Evolutionary conservation across 2,888 invertebrate species (phyloP).

Genomic region (Lithophane leautieri): DNA sequence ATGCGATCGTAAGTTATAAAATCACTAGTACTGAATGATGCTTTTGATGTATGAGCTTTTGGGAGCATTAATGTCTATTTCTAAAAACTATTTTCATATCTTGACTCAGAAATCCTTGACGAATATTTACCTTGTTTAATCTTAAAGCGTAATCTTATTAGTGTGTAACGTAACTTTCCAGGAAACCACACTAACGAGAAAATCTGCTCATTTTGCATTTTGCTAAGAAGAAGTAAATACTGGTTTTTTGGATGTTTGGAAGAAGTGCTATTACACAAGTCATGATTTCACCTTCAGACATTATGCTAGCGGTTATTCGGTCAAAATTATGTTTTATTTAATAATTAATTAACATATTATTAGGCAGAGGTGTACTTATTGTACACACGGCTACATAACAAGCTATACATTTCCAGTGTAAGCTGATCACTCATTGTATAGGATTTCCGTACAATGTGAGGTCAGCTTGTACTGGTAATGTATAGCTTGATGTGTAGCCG

Average conservation of each 20-base stretch:
- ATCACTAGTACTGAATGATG: background rate
- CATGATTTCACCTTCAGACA: background rate
- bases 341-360: background rate
- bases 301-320: background rate
- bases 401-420: too few relatives aligned
- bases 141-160: constrained; percentile 1
- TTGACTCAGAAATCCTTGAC: background rate
- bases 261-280: background rate
- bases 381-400: background rate
- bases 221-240: background rate
- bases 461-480: too few relatives aligned
- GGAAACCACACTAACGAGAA: background rate
- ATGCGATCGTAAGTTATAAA: background rate
- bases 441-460: too few relatives aligned
- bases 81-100: background rate
- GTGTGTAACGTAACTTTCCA: background rate
- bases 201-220: constrained; percentile 5
- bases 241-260: background rate
- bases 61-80: background rate
- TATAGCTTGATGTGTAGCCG: too few relatives aligned
- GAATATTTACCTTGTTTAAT: constrained; percentile 3
- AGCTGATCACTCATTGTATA: too few relatives aligned
- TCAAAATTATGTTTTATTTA: background rate
- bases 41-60: background rate
- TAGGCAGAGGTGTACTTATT: background rate